phyloP scores from a whole-genome alignment of 2,888 invertebrate species.

The Phaonia tiefii region DNA sequence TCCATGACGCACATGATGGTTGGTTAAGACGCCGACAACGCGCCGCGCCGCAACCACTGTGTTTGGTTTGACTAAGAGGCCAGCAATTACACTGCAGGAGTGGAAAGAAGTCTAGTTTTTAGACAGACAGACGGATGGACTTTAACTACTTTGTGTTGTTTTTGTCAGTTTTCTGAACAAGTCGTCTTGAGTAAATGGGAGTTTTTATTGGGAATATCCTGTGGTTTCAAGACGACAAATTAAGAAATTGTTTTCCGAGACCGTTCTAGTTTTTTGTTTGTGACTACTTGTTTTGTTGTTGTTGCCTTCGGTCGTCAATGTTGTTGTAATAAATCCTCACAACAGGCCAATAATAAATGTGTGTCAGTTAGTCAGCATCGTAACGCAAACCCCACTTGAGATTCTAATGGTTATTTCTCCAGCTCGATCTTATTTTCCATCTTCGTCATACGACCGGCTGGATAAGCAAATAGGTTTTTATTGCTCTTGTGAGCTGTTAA shows the following conservation, averaged over 20 bases:
- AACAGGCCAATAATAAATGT: constrained; percentile 34
- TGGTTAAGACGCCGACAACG: constrained; percentile 7
- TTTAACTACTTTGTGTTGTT: not conserved
- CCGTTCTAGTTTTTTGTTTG: constrained; percentile 27
- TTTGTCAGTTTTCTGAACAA: constrained; percentile 1
- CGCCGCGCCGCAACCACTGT: not conserved
- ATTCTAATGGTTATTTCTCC: constrained; percentile 31
- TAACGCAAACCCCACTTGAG: not conserved
- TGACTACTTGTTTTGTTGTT: constrained; percentile 19
- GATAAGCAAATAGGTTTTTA: not conserved
- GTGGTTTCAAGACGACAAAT: constrained; percentile 60
- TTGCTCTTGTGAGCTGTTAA: constrained; percentile 26
- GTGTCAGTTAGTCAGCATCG: constrained; percentile 34
- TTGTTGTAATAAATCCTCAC: constrained; percentile 33
- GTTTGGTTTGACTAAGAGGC: not conserved
- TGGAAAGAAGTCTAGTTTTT: not conserved
- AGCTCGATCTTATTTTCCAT: not conserved
- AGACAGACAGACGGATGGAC: constrained; percentile 12
- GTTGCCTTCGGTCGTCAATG: constrained; percentile 9
- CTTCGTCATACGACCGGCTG: constrained; percentile 3
- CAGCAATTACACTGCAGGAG: not conserved
- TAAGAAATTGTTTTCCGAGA: constrained; percentile 52
- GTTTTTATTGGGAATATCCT: constrained; percentile 49
- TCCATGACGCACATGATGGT: constrained; percentile 32
- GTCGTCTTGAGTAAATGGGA: not conserved